phyloP scores from a whole-genome alignment of 1,140 invertebrate genomes.

The Drosophila chauvacae region DNA sequence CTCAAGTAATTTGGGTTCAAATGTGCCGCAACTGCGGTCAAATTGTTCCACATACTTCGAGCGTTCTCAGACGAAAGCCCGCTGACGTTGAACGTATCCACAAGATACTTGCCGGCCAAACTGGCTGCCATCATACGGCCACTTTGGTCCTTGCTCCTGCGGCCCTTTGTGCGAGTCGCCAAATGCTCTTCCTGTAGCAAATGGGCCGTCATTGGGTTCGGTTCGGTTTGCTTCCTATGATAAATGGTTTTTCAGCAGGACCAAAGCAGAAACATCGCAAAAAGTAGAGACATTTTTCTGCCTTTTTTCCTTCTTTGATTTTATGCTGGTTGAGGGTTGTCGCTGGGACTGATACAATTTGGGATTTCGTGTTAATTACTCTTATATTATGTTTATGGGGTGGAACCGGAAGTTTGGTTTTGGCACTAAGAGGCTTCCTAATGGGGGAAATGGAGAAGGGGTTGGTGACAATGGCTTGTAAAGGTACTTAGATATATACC shows the following conservation, averaged over 20 bases:
- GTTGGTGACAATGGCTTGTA: constrained; percentile 7
- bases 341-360: constrained; percentile 73
- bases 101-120: constrained; percentile 52
- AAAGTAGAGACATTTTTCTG: constrained; percentile 50
- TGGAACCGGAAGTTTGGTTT: constrained; percentile 48
- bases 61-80: constrained; percentile 63
- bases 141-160: constrained; percentile 59
- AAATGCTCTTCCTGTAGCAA: constrained; percentile 61
- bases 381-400: constrained; percentile 67
- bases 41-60: constrained; percentile 72
- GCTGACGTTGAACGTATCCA: constrained; percentile 70
- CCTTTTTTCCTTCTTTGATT: constrained; percentile 19
- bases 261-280: constrained; percentile 45
- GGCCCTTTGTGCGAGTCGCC: constrained; percentile 39
- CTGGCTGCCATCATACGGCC: constrained; percentile 65
- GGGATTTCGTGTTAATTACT: constrained; percentile 82
- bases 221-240: constrained; percentile 56
- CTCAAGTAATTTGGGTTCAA: constrained; percentile 82
- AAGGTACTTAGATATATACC: constrained; percentile 6
- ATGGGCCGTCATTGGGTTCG: constrained; percentile 65
- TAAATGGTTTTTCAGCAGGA: constrained; percentile 68
- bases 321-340: constrained; percentile 54
- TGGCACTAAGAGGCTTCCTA: constrained; percentile 15
- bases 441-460: constrained; percentile 21
- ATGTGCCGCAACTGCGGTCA: constrained; percentile 82